These are phyloP conservation scores for Bombus waltoni DNA, from an alignment of 1,140 invertebrate species.

Conservation along the genomic window DNA sequence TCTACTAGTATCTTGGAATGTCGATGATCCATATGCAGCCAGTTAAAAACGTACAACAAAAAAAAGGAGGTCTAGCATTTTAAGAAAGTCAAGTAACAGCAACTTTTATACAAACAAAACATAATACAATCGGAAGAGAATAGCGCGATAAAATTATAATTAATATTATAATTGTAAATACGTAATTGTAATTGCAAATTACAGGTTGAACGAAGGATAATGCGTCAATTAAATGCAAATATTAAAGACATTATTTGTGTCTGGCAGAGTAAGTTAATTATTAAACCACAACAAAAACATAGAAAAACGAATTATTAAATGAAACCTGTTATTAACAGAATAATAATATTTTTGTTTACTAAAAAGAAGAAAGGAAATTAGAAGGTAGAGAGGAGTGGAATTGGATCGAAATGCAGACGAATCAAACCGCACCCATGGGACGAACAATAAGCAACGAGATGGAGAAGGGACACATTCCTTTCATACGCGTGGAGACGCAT, in stretches of 20 bases:
- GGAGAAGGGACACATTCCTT: constrained; percentile 45
- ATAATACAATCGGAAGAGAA: not conserved
- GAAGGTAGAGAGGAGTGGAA: not conserved
- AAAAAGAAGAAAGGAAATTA: not conserved
- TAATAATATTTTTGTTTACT: too few relatives aligned
- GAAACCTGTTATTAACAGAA: too few relatives aligned
- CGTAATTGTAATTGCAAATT: not conserved
- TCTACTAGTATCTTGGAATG: constrained; percentile 19
- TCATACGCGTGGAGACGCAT: constrained; percentile 9
- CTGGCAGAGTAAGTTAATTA: not conserved
- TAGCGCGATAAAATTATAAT: not conserved
- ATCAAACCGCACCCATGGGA: constrained; percentile 29
- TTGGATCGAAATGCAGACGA: constrained; percentile 7
- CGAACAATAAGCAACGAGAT: constrained; percentile 22
- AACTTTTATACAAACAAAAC: not conserved
- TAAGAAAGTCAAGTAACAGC: too few relatives aligned
- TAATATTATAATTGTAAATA: not conserved
- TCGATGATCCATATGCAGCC: not conserved
- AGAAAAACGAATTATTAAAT: not conserved
- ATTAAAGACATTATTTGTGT: not conserved
- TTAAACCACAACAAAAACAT: not conserved
- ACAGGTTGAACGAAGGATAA: too few relatives aligned
- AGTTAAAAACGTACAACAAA: not conserved
- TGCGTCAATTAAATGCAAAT: not conserved
- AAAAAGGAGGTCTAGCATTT: not conserved